Conservation (phyloP, 2,888 invertebrate species). For the Taphrorychus bicolor region DNA sequence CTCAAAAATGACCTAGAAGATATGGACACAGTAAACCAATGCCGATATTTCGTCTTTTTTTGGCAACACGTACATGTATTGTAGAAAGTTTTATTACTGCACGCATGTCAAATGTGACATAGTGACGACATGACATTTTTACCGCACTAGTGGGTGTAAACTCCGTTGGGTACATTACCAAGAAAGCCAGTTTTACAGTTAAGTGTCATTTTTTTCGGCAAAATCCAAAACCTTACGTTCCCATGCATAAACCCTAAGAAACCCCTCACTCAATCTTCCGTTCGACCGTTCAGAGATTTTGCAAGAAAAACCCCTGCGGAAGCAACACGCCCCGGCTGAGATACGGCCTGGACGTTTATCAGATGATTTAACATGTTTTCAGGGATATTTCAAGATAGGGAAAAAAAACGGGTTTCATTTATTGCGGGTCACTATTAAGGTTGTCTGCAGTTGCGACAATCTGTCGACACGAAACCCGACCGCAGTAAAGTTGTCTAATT, state of each 20-base stretch:
- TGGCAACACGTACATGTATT: too few relatives aligned
- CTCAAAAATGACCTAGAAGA: too few relatives aligned
- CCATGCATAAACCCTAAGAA: background rate
- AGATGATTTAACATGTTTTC: background rate
- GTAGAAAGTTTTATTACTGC: too few relatives aligned
- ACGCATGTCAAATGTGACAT: too few relatives aligned
- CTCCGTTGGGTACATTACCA: too few relatives aligned
- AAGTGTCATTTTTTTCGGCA: too few relatives aligned
- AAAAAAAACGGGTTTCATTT: background rate
- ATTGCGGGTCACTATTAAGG: background rate
- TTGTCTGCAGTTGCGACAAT: background rate
- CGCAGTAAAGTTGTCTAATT: background rate
- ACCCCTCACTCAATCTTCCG: background rate
- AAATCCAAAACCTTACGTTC: background rate
- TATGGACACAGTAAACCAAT: too few relatives aligned
- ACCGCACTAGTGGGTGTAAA: too few relatives aligned
- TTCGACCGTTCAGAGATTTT: background rate
- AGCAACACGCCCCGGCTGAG: background rate
- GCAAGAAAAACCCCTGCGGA: background rate
- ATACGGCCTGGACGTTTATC: background rate
- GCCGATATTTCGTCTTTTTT: too few relatives aligned
- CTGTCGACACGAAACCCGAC: background rate
- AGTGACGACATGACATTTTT: too few relatives aligned
- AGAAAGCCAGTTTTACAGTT: too few relatives aligned
- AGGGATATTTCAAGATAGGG: background rate